Evolutionary conservation across 2,888 invertebrate genomes (phyloP), one percentile per base, ranked within the genome.

Genomic region (Agrotis segetum): DNA sequence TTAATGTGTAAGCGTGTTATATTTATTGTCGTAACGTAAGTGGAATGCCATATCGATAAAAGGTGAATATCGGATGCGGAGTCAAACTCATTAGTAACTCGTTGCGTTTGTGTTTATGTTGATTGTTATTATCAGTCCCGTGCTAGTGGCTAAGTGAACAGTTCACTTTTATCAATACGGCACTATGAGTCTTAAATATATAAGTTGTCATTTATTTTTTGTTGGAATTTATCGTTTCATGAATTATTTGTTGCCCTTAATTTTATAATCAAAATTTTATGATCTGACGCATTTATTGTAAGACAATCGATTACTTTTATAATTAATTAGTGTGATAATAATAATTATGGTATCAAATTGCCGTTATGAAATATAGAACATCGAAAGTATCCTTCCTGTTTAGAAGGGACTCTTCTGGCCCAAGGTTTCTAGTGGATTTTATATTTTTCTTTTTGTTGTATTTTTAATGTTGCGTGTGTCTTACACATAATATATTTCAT

Each of bases 401-500:
- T 95, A 96, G 95, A 95, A 94, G 96, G 96, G 96, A 96, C 95
- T 95, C 93, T 90, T 93, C 96, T 90, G 96, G 94, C 96, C 96
- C 96, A 94, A 95, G 91, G 95, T 96, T 96, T 96, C 94, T 96
- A 96, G 95, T 95, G 96, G 95, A 95, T 96, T 95, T 95, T 95
- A 95, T 95, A 95, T 95, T 92, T 95, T 95, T 94, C 92, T 92
- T 96, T 94, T 96, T 95, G 96, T 96, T 96, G 95, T 96, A 96
- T 95, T 96, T 95, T 93, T 95, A 95, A 95, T 95, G 96, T 96
- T 96, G 96, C 95, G 96, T 96, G 96, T 96, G 96, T 96, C 96
- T 96, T 95, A 96, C 96, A 96, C 96, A 96, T 96, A 96, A 96
- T 96, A 96, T 96, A 96, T 96, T 96, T 96, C 96, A 96, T 96